These are phyloP conservation scores for Lasiurus borealis DNA, from an alignment of 2,113 vertebrate genomes.

Conservation along the genomic window DNA sequence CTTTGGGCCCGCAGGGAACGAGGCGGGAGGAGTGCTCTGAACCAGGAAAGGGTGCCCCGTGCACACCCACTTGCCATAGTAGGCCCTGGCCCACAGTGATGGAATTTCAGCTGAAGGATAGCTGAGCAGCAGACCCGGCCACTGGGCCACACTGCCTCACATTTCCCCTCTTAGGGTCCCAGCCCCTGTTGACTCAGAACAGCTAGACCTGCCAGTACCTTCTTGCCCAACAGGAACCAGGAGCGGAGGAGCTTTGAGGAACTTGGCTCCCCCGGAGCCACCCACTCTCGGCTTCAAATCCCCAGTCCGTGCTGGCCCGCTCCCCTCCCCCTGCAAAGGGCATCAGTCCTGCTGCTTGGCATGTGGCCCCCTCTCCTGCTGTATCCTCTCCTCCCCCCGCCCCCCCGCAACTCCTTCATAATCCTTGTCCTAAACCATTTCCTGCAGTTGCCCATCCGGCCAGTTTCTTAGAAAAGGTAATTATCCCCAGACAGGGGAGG, in stretches of 20 bases:
- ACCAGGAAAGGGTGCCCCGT: neutral
- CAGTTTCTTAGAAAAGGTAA: conserved; percentile 78
- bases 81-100: neutral
- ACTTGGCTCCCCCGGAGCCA: neutral
- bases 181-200: neutral
- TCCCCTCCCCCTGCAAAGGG: neutral
- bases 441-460: conserved; percentile 77
- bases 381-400: conserved; percentile 68
- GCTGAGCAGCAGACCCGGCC: neutral
- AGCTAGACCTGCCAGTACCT: neutral
- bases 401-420: conserved; percentile 79
- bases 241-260: neutral
- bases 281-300: neutral
- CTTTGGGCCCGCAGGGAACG: neutral
- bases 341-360: conserved; percentile 64
- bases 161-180: neutral
- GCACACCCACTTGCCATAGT: neutral
- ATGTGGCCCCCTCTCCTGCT: neutral
- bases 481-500: conserved; percentile 65
- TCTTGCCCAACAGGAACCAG: neutral
- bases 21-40: neutral
- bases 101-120: conserved; percentile 4
- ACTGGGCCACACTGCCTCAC: neutral
- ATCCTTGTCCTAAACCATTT: conserved; percentile 69
- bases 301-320: neutral